Base-by-base conservation (phyloP, 2,797 vertebrate genomes). In the Cossypha caffra region DNA sequence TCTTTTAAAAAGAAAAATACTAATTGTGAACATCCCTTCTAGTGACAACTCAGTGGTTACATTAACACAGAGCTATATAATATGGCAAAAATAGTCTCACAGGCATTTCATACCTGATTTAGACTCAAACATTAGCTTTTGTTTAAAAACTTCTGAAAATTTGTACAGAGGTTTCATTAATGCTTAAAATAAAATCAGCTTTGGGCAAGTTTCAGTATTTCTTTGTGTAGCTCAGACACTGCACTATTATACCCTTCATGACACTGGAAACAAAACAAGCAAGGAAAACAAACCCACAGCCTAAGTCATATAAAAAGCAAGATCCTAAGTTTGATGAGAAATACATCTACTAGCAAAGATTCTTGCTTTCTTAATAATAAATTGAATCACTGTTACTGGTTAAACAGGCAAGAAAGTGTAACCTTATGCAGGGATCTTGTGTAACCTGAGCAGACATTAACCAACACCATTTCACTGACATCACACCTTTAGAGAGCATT, bases 1-100 rank as follows among this genome's bases (percentile, higher is more conserved):
- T 66, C 42, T 69, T 66, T 90, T 84, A 90, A 91, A 82, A 74
- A 68, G 64, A 69, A 92, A 95, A 91, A 84, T 40, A 81, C 47
- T 93, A 88, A 94, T 72, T 91, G 58, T 8, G 18, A 93, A 55
- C 37, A 75, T 84, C 35, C 40, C 47, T 81, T 86, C 42, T 69
- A 63, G 62, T 13, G 40, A 75, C 54, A 94, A 13, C 24, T 86
- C 37, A 43, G 43, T 9, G 9, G 45, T 69, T 75, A 45, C 28
- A n/a, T 68, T 78, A 86, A 84, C 31, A 59, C n/a, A 81, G 64
- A 90, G 64, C 26, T 91, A 64, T 11, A 24, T 50, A 74, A 72
- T 58, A 72, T 1, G 29, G 38, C 54, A 81, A 81, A 86, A 93
- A 91, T 69, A 75, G 88, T 78, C 69, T 88, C 55, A 81, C 2